Evolutionary conservation across 2,797 vertebrate genomes (phyloP), one percentile per base, ranked within the genome.

Genomic region (Geotria australis): DNA sequence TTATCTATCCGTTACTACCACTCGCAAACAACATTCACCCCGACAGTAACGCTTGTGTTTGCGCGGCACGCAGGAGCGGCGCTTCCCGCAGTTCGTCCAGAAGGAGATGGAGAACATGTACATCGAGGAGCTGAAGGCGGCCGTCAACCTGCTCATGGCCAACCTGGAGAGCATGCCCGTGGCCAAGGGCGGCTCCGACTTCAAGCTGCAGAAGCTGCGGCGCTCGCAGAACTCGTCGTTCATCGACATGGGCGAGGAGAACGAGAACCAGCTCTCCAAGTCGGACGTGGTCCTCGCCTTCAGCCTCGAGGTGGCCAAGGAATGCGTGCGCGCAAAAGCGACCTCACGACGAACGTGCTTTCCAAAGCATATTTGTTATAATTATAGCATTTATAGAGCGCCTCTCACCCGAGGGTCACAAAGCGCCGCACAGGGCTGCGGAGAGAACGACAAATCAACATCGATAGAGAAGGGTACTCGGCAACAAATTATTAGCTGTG

Each of bases 91-190:
- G 65, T 96, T 98, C 56, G 69, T 82, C 51, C 85, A 85, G 58
- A 84, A 81, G 71, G 89, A 98, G 68, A 98, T 98, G 89, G 91
- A 98, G 68, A 82, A 77, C 66, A 85, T 94, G 83, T 93, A 70
- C 70, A 83, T 98, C 1, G 91, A 98, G 63, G 91, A 98, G 67
- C 73, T 95, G 63, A 85, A 85, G 58, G 93, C 91, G 0, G 95
- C 91, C 0, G 88, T 98, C 61, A 98, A 98, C 67, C 73, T 95
- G 58, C 77, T 98, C 60, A 98, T 98, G 91, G 91, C 86, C 51
- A 95, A 98, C 70, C 64, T 98, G 64, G 91, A 98, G 69, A 98
- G 91, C 73, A 95, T 98, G 91, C 91, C 91, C 0, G 88, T 98
- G 60, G 93, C 91, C 60, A 94, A 94, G 71, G 91, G 91, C 2